phyloP scores from a whole-genome alignment of 2,888 invertebrate species.

The Drosophila prolongata region DNA sequence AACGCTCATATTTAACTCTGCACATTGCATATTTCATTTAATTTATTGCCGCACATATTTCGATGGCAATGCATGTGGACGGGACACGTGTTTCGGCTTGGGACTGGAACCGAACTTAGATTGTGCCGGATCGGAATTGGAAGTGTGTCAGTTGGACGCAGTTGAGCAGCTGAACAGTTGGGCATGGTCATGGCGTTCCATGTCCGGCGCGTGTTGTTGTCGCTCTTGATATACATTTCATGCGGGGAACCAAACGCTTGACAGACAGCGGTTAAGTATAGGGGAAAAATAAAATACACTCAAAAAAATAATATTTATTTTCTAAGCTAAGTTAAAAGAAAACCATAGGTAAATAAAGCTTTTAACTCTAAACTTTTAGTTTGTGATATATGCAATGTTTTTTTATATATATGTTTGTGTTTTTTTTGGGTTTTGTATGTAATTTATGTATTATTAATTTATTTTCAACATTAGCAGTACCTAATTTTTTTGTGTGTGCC shows the following conservation, averaged over 20 bases:
- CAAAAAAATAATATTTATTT: neutral
- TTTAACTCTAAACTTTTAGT: no score
- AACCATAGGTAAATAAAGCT: no score
- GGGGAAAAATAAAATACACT: neutral
- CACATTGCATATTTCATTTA: slow-evolving; percentile 54
- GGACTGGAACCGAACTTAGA: slow-evolving; percentile 14
- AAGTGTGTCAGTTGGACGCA: slow-evolving; percentile 65
- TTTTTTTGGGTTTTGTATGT: no score
- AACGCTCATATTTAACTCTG: slow-evolving; percentile 33
- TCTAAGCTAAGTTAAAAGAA: no score
- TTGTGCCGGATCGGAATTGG: slow-evolving; percentile 45
- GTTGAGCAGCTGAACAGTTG: slow-evolving; percentile 1
- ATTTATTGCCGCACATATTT: slow-evolving; percentile 69
- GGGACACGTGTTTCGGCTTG: slow-evolving; percentile 67
- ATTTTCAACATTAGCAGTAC: no score
- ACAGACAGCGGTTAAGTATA: slow-evolving; percentile 48
- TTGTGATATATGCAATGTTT: no score
- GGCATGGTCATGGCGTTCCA: slow-evolving; percentile 29
- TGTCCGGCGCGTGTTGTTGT: slow-evolving; percentile 15
- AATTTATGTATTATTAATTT: no score
- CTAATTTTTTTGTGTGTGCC: neutral
- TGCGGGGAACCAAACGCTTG: slow-evolving; percentile 30
- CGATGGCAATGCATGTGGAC: slow-evolving; percentile 62
- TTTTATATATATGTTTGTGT: no score
- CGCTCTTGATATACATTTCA: slow-evolving; percentile 64